Conservation (phyloP, 2,797 vertebrate species). For the Enteromius viviparus region DNA sequence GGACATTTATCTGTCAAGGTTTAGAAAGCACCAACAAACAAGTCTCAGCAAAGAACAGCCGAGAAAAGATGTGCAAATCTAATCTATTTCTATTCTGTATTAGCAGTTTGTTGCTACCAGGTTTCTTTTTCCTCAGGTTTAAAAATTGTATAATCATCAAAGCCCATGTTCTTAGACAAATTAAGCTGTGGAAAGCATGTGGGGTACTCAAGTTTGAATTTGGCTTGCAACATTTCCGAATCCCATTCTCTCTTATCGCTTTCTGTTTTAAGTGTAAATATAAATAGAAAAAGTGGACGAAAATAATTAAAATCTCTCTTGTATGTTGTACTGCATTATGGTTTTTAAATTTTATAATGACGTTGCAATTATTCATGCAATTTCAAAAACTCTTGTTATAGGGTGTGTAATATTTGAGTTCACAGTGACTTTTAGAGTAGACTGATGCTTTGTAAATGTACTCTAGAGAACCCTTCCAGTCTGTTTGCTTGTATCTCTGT, state of each 20-base stretch:
- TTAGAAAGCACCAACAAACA: conserved; percentile 15
- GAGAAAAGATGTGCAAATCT: not conserved
- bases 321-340: not conserved
- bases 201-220: not conserved
- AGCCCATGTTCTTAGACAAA: not conserved
- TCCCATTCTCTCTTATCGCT: not conserved
- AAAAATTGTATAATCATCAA: not conserved
- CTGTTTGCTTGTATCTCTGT: conserved; percentile 1
- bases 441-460: not conserved
- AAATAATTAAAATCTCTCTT: not conserved
- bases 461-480: not conserved
- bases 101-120: not conserved
- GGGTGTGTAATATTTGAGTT: not conserved
- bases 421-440: not conserved
- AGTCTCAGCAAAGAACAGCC: not conserved
- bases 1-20: not conserved
- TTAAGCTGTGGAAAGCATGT: not conserved
- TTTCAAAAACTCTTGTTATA: not conserved
- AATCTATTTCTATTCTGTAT: not conserved
- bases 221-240: not conserved
- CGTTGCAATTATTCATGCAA: not conserved
- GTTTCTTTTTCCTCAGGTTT: not conserved
- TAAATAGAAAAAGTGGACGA: not conserved
- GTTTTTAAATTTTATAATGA: not conserved
- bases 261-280: not conserved